Base-by-base conservation (phyloP, 2,797 vertebrate genomes). In the Pipistrellus kuhlii region DNA sequence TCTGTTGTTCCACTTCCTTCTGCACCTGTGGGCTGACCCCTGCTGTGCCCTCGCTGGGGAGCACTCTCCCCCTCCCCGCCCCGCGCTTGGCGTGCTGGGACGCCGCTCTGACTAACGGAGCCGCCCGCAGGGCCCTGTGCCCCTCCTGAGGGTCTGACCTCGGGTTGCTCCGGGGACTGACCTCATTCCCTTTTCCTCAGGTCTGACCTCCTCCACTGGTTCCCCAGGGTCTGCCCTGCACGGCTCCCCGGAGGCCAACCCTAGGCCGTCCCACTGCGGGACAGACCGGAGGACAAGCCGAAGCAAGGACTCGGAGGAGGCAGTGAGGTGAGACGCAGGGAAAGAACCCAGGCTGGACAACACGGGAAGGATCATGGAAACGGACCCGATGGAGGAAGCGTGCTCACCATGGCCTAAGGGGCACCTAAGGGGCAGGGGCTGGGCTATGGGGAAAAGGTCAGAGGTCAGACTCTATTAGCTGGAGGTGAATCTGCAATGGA, bases 341-440 rank as follows among this genome's bases (percentile, higher is more conserved):
- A 25, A 15, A 69, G 38, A 35, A 9, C 27, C 38, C 69, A 25
- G n/a, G 38, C 27, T 35, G 68, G 85, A 82, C 62, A 25, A 21
- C 5, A 23, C 0, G 9, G 44, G 57, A 46, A 53, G 32, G 30
- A 14, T 4, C 51, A 57, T 27, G 12, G 71, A 35, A 27, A 23
- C 21, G 14, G n/a, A 41, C 8, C 21, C 3, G 68, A 46, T 62
- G 44, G 12, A 38, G 48, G 51, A 48, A 51, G 72, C 27, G 41
- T 10, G 21, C 0, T 3, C 32, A 17, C 14, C 5, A 0, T 0
- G 17, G 35, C 30, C 57, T 53, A 5, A 41, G 18, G 51, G n/a
- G 23, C 21, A 9, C 30, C 57, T 53, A 5, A 41, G 18, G 51
- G n/a, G 23, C 21, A 9, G 32, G 32, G 3, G 32, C 0, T 0